A percentile compares a stretch with the other conserved stretches of the same genome.
Conservation (phyloP, 2,888 invertebrate genomes). For the Fragum fragum region DNA sequence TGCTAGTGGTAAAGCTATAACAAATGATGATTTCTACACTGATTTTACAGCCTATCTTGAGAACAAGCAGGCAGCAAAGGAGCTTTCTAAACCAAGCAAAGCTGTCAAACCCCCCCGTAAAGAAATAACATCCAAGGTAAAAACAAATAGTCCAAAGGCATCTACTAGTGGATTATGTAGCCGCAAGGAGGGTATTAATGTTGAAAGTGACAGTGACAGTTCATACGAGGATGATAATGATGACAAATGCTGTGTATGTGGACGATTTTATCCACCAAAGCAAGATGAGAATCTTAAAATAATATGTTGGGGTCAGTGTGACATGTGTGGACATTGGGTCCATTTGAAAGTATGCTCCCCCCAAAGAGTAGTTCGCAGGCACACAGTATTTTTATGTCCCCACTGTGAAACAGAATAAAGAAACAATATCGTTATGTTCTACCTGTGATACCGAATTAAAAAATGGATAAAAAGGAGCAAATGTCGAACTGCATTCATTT, state of each 20-base stretch:
- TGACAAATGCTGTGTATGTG: constrained; percentile 35
- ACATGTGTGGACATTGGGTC: constrained; percentile 11
- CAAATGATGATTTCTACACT: constrained; percentile 11
- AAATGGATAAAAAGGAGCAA: not conserved
- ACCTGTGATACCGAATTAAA: too few relatives aligned
- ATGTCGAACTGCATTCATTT: not conserved
- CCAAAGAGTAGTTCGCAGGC: not conserved
- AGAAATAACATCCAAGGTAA: not conserved
- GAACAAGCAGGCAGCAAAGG: not conserved
- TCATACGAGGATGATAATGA: not conserved
- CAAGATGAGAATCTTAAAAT: constrained; percentile 8
- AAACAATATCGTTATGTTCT: too few relatives aligned
- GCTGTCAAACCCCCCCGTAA: too few relatives aligned
- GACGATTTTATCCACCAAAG: constrained; percentile 12
- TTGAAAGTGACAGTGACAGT: too few relatives aligned
- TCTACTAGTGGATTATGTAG: constrained; percentile 20
- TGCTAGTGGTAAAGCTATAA: constrained; percentile 21
- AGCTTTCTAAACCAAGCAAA: constrained; percentile 1
- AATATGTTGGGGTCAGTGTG: constrained; percentile 26
- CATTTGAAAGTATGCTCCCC: not conserved
- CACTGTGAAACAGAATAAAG: not conserved
- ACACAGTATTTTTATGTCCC: constrained; percentile 1
- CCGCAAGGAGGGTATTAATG: not conserved
- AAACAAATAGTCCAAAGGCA: constrained; percentile 16
- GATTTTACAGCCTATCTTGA: not conserved